A percentile compares a stretch with the other conserved stretches of the same genome.
These are phyloP conservation scores for Lamellibrachia luymesi DNA, from an alignment of 1,140 invertebrate species.

Conservation along the genomic window DNA sequence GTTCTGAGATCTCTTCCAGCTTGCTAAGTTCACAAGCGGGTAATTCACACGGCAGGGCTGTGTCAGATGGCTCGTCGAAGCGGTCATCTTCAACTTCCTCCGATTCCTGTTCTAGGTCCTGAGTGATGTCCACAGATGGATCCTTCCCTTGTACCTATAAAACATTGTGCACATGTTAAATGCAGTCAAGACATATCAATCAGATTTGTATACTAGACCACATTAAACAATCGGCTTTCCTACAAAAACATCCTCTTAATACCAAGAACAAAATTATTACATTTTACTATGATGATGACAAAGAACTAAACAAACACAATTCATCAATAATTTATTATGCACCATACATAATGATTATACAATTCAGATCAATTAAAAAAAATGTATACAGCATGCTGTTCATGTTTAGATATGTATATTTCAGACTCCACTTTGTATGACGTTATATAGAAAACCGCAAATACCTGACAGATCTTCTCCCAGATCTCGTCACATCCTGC, in stretches of 20 bases:
- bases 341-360: background rate
- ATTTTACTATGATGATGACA: background rate
- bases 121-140: constrained; percentile 95
- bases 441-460: constrained; percentile 20
- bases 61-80: constrained; percentile 89
- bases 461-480: constrained; percentile 98
- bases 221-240: background rate
- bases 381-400: background rate
- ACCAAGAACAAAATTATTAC: background rate
- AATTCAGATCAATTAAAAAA: background rate
- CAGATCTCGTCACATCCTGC: constrained; percentile 99
- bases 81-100: constrained; percentile 96
- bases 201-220: background rate
- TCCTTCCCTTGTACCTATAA: constrained; percentile 92
- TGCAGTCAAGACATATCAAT: background rate
- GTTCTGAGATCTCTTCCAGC: constrained; percentile 91
- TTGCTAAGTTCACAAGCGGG: constrained; percentile 89
- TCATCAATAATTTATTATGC: background rate
- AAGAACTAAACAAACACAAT: background rate
- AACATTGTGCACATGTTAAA: background rate
- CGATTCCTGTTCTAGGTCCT: constrained; percentile 72
- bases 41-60: constrained; percentile 60
- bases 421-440: constrained; percentile 18
- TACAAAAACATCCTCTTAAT: background rate
- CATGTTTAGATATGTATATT: background rate